These are phyloP conservation scores for Volucella inflata DNA, from an alignment of 2,888 invertebrate species.

Conservation along the genomic window DNA sequence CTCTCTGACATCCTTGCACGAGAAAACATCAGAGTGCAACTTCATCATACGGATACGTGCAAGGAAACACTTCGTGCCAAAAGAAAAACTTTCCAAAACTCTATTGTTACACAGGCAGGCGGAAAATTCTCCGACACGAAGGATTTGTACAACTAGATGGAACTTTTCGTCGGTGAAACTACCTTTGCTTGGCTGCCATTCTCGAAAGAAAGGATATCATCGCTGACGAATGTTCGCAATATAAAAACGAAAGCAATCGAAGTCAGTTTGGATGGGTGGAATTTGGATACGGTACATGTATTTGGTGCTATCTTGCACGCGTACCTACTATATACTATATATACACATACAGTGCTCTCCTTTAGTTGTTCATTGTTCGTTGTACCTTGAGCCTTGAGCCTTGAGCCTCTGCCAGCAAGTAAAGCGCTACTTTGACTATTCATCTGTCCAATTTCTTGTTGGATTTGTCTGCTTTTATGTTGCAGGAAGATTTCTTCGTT, in stretches of 20 bases:
- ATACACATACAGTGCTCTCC: too few relatives aligned
- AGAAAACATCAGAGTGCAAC: conserved; percentile 57
- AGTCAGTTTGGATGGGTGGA: conserved; percentile 70
- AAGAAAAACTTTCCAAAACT: conserved; percentile 64
- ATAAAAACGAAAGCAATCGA: conserved; percentile 69
- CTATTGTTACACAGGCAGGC: conserved; percentile 68
- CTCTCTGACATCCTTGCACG: conserved; percentile 33
- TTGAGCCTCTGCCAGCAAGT: conserved; percentile 25
- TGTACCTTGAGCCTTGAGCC: conserved; percentile 12
- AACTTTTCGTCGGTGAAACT: conserved; percentile 49
- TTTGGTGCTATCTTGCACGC: conserved; percentile 60
- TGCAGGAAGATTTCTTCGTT: conserved; percentile 34
- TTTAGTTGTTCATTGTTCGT: too few relatives aligned
- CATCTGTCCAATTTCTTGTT: conserved; percentile 73
- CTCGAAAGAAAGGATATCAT: conserved; percentile 46
- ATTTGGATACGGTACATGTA: conserved; percentile 64
- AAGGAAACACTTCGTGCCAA: conserved; percentile 46
- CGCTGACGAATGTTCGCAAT: conserved; percentile 43
- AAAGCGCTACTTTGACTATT: conserved; percentile 71
- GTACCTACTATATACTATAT: conserved; percentile 3
- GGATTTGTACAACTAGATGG: conserved; percentile 41
- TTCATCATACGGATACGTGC: conserved; percentile 72
- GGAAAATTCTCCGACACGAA: conserved; percentile 58
- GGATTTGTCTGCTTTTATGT: conserved; percentile 69
- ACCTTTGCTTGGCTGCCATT: conserved; percentile 62